These are phyloP conservation scores for Rana temporaria DNA, from an alignment of 2,113 vertebrate genomes.

Conservation along the genomic window DNA sequence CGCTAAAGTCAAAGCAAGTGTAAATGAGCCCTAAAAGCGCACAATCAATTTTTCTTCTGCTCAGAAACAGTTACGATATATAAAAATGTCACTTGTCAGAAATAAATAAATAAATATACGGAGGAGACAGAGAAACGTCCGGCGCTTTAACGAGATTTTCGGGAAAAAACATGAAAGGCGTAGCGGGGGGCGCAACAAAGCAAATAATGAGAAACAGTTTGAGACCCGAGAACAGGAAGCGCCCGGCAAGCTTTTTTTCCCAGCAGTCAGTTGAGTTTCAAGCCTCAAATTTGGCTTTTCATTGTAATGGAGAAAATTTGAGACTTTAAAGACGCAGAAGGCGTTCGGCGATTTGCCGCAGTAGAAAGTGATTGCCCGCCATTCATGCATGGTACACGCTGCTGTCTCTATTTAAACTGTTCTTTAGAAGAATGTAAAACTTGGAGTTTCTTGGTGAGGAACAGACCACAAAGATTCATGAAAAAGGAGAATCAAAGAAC, in stretches of 20 bases:
- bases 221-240: background rate
- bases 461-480: background rate
- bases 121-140: background rate
- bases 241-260: background rate
- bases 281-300: constrained; percentile 27
- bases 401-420: background rate
- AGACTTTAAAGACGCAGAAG: background rate
- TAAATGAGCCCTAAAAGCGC: too few relatives aligned
- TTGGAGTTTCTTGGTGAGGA: background rate
- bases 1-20: too few relatives aligned
- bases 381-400: background rate
- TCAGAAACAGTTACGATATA: background rate
- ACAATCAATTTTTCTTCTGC: background rate
- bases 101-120: background rate
- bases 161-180: background rate
- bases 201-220: constrained; percentile 46
- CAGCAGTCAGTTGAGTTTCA: constrained; percentile 10
- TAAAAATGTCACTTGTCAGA: background rate
- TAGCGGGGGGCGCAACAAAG: constrained; percentile 5
- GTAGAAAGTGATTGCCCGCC: background rate
- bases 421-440: background rate
- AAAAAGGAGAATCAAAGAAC: too few relatives aligned
- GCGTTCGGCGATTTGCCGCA: background rate
- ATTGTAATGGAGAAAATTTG: background rate
- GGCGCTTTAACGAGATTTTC: constrained; percentile 23